Conservation (phyloP, 2,888 invertebrate species). For the Notodonta ziczac region DNA sequence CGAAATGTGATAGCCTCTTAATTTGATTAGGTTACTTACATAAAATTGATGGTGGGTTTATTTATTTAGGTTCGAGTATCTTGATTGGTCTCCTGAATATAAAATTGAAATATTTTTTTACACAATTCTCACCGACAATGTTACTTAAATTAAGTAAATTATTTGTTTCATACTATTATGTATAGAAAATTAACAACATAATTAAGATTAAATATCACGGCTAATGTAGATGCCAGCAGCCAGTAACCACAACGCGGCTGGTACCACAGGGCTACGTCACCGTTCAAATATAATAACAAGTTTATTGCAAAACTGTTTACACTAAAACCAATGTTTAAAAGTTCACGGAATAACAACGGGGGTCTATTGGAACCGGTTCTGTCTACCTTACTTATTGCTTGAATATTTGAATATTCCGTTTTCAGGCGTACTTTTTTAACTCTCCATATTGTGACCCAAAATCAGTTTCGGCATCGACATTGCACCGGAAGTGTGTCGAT, state of each 20-base stretch:
- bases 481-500: no score
- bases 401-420: no score
- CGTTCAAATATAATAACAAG: neutral
- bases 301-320: neutral
- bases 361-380: neutral
- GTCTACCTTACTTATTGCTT: no score
- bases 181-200: no score
- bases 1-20: neutral
- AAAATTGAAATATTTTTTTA: no score
- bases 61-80: neutral
- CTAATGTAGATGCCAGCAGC: neutral
- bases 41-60: neutral
- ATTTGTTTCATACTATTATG: no score
- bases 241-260: neutral
- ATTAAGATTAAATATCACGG: neutral
- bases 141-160: no score
- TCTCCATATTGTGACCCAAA: no score
- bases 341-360: neutral
- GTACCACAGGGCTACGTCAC: constrained; percentile 1
- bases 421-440: no score
- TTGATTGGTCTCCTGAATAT: neutral
- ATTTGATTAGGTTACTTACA: neutral
- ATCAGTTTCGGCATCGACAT: no score
- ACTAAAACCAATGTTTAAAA: neutral
- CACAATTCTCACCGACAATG: no score